These are phyloP conservation scores for Tiaroga cobitis DNA, from an alignment of 2,797 vertebrate genomes.

Conservation along the genomic window DNA sequence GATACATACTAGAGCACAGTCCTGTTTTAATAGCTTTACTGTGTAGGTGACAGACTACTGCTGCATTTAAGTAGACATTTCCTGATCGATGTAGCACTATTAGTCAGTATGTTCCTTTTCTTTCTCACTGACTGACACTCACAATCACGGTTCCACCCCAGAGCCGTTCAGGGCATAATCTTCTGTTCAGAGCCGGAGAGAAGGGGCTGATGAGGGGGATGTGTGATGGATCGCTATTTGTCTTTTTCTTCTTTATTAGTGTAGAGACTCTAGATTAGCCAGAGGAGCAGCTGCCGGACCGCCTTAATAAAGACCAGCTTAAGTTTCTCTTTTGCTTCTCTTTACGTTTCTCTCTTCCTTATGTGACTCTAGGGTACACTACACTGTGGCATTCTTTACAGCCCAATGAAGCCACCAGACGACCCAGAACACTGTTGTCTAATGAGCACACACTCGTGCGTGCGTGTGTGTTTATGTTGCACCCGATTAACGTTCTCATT, in stretches of 20 bases:
- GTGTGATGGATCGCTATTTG: constrained; percentile 58
- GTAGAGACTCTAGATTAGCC: constrained; percentile 60
- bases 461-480: constrained; percentile 24
- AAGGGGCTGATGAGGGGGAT: constrained; percentile 27
- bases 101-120: constrained; percentile 43
- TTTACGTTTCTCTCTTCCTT: not conserved
- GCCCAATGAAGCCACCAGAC: constrained; percentile 61
- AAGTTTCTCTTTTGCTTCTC: constrained; percentile 29
- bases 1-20: not conserved
- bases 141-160: constrained; percentile 28
- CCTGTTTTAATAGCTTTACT: not conserved
- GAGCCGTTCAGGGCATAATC: constrained; percentile 11
- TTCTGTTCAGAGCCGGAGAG: constrained; percentile 21
- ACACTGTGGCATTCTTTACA: constrained; percentile 53
- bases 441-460: constrained; percentile 53
- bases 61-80: constrained; percentile 54
- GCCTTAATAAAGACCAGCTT: constrained; percentile 76
- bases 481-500: constrained; percentile 59
- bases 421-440: constrained; percentile 54
- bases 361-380: constrained; percentile 17
- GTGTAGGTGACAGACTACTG: constrained; percentile 21
- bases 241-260: constrained; percentile 73
- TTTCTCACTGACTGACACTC: constrained; percentile 31
- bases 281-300: constrained; percentile 54
- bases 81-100: constrained; percentile 46